Evolutionary conservation across 2,888 invertebrate genomes (phyloP).

Genomic region (Coelinius sp.): DNA sequence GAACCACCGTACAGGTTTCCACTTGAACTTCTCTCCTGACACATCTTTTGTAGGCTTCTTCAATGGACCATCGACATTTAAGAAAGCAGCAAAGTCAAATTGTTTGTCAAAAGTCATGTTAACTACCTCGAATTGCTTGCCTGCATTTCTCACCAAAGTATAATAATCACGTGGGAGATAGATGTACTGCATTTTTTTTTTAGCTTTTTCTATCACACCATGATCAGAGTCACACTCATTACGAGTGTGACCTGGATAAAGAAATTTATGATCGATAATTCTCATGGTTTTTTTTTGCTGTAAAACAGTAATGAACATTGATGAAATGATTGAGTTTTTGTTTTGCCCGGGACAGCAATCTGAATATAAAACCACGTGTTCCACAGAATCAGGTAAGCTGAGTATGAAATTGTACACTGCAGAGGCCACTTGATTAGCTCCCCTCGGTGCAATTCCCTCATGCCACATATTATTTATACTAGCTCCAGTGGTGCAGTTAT

Average conservation of each 20-base stretch:
- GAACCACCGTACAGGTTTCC: too few species aligned
- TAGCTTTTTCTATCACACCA: neutral
- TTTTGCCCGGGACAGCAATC: constrained; percentile 11
- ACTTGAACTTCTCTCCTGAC: too few species aligned
- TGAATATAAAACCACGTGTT: constrained; percentile 21
- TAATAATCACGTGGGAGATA: neutral
- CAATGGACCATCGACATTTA: too few species aligned
- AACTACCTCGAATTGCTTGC: too few species aligned
- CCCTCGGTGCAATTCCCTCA: constrained; percentile 46
- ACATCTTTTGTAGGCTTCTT: too few species aligned
- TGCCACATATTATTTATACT: constrained; percentile 50
- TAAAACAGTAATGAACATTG: too few species aligned
- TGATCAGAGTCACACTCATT: neutral
- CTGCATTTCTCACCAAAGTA: too few species aligned
- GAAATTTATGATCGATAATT: constrained; percentile 18
- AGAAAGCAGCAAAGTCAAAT: too few species aligned
- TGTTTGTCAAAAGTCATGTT: too few species aligned
- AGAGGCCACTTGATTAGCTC: constrained; percentile 48
- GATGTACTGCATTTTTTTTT: neutral
- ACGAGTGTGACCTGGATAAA: neutral
- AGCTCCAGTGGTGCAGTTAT: neutral
- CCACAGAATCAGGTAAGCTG: neutral
- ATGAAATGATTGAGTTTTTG: constrained; percentile 3
- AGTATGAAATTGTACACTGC: constrained; percentile 41
- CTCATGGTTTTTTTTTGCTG: neutral